These are phyloP conservation scores for Creontiades dilutus DNA, from an alignment of 2,888 invertebrate species.

Conservation along the genomic window DNA sequence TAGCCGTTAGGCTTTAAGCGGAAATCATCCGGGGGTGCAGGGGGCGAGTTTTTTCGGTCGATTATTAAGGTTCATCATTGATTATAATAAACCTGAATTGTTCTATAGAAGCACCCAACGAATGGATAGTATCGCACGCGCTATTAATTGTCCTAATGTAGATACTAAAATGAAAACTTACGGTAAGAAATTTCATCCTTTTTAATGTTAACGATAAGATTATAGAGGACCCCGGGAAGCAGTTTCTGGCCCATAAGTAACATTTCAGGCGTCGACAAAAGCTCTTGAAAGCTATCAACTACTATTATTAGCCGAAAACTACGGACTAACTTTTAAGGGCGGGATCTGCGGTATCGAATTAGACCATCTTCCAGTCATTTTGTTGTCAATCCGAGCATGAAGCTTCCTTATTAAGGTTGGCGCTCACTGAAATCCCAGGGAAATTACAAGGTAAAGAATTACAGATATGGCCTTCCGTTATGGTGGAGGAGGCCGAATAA, in stretches of 20 bases:
- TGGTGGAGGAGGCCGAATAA: neutral
- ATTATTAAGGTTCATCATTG: too few species aligned
- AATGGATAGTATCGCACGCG: neutral
- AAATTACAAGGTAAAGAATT: conserved; percentile 24
- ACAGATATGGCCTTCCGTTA: neutral
- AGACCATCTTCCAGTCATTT: conserved; percentile 13
- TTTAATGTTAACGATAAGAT: too few species aligned
- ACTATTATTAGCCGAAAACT: conserved; percentile 3
- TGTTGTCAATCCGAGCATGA: conserved; percentile 36
- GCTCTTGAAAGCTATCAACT: neutral
- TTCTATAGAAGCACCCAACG: neutral
- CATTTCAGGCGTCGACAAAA: neutral
- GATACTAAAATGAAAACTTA: neutral
- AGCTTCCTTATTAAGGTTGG: conserved; percentile 32
- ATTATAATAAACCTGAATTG: too few species aligned
- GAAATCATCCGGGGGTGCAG: too few species aligned
- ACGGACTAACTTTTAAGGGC: neutral
- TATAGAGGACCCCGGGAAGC: neutral
- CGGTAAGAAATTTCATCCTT: neutral
- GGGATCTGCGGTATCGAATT: neutral
- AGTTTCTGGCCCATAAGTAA: neutral
- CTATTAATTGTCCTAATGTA: neutral
- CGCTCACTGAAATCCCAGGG: conserved; percentile 2
- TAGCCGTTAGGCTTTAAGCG: too few species aligned
- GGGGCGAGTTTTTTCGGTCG: too few species aligned